Conservation (phyloP, 2,888 invertebrate species). For the Sicus ferrugineus region DNA sequence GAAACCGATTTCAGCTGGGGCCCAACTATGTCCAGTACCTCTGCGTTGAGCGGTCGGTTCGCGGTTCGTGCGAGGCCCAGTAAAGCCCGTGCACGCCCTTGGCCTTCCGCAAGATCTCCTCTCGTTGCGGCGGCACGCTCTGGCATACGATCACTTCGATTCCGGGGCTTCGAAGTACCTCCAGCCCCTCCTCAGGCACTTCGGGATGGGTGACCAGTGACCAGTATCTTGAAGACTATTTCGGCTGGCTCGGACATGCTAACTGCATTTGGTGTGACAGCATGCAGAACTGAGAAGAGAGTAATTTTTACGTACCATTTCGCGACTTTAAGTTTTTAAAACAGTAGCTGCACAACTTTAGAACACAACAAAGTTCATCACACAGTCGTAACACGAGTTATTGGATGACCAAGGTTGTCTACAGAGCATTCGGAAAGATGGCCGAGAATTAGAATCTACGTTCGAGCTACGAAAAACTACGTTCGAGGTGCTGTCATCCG, state of each 20-base stretch:
- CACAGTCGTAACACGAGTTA: too few relatives aligned
- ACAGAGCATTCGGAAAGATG: too few relatives aligned
- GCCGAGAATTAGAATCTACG: too few relatives aligned
- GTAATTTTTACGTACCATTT: too few relatives aligned
- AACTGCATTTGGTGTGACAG: neutral
- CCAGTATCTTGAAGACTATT: slow-evolving; percentile 69
- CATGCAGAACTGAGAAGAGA: neutral
- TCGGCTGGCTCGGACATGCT: slow-evolving; percentile 49
- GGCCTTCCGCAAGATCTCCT: slow-evolving; percentile 58
- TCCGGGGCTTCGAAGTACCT: slow-evolving; percentile 69
- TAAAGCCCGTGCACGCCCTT: slow-evolving; percentile 59
- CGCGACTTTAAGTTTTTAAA: too few relatives aligned
- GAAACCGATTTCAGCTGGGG: slow-evolving; percentile 77
- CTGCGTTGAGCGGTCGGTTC: slow-evolving; percentile 50
- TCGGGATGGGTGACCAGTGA: slow-evolving; percentile 77
- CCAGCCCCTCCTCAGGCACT: slow-evolving; percentile 72
- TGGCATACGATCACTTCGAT: slow-evolving; percentile 52
- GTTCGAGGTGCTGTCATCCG: too few relatives aligned
- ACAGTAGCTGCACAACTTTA: too few relatives aligned
- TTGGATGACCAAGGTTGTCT: too few relatives aligned
- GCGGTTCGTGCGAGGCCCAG: slow-evolving; percentile 54
- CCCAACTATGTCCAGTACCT: slow-evolving; percentile 64
- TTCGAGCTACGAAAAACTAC: too few relatives aligned
- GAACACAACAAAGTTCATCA: neutral
- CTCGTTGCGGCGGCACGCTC: slow-evolving; percentile 52